Evolutionary conservation across 1,140 invertebrate species (phyloP).

Genomic region (Bombus fervidus): DNA sequence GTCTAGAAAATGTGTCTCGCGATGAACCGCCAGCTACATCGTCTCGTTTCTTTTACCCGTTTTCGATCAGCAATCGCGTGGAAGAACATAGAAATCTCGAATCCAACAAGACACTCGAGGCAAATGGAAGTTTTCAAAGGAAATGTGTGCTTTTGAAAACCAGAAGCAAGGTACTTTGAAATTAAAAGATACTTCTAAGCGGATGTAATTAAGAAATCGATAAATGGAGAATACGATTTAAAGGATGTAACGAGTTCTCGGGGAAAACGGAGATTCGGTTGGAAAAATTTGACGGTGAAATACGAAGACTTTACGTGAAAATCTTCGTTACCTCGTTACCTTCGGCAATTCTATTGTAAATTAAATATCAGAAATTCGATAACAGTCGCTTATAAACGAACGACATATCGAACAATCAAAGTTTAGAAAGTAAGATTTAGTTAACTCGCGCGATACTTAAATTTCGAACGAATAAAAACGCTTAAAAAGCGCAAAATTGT

Average conservation of each 20-base stretch:
- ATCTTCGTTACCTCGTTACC: no score
- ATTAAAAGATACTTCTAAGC: not conserved
- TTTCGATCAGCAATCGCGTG: not conserved
- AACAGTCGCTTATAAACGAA: no score
- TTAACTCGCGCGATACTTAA: no score
- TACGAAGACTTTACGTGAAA: no score
- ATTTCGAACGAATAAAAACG: not conserved
- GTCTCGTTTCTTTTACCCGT: not conserved
- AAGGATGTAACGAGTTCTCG: not conserved
- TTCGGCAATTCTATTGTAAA: no score
- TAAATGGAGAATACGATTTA: fast-evolving
- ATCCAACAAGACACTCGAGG: not conserved
- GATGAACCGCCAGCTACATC: not conserved
- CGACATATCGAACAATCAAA: not conserved
- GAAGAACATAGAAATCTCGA: conserved; percentile 8
- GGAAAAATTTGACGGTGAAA: no score
- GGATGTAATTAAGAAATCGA: no score
- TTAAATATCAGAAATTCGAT: no score
- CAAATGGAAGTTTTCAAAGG: not conserved
- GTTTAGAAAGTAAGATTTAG: not conserved
- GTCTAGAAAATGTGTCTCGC: not conserved
- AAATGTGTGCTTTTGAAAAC: not conserved
- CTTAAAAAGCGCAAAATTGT: no score
- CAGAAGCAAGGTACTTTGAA: not conserved
- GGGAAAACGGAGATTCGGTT: not conserved